Conservation (phyloP, 2,888 invertebrate species). For the Metacarcinus magister region DNA sequence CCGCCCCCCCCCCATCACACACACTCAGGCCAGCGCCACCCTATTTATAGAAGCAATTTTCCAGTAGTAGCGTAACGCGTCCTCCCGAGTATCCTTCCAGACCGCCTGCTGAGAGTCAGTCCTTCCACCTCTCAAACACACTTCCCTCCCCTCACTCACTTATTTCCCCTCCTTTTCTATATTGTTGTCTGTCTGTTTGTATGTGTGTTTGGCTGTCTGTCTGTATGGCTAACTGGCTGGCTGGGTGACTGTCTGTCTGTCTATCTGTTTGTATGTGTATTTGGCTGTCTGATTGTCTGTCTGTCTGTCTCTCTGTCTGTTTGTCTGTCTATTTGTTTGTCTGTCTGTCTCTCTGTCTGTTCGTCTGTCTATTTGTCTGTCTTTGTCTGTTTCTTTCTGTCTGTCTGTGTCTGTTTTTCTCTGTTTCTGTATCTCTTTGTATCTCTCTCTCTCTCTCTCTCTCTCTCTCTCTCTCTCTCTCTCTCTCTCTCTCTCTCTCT, state of each 20-base stretch:
- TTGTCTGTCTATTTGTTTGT: too few species aligned
- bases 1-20: neutral
- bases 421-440: neutral
- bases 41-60: slow-evolving; percentile 34
- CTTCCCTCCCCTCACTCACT: neutral
- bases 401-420: neutral
- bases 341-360: too few species aligned
- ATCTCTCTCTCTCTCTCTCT: neutral
- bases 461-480: neutral
- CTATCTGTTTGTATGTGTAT: too few species aligned
- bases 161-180: neutral
- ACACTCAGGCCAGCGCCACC: neutral
- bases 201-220: too few species aligned
- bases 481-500: slow-evolving; percentile 11
- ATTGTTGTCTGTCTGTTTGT: neutral
- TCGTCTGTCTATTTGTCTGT: neutral
- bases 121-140: neutral
- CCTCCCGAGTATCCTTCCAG: neutral
- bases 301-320: too few species aligned
- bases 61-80: neutral
- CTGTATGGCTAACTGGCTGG: too few species aligned
- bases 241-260: too few species aligned
- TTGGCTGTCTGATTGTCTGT: too few species aligned
- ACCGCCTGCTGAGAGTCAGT: neutral
- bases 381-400: neutral